Evolutionary conservation across 2,113 vertebrate genomes (phyloP).

Genomic region (Rhynchomys soricoides): DNA sequence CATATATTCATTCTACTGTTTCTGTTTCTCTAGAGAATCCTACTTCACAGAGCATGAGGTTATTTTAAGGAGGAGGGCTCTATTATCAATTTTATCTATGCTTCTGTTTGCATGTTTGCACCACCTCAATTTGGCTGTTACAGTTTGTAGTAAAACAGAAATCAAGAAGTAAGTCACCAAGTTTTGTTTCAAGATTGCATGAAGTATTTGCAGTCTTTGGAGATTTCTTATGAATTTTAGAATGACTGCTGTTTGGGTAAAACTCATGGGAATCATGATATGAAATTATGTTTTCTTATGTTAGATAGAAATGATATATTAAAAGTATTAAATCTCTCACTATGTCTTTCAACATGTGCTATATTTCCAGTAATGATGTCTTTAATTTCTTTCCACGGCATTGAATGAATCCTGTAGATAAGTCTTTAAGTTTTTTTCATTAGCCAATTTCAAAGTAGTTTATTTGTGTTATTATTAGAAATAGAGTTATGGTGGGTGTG

Average conservation of each 20-base stretch:
- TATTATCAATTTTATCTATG: not conserved
- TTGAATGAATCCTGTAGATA: not conserved
- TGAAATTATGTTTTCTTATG: not conserved
- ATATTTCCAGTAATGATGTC: not conserved
- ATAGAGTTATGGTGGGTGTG: not conserved
- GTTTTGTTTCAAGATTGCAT: not conserved
- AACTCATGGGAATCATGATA: not conserved
- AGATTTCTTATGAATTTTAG: not conserved
- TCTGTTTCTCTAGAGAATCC: not conserved
- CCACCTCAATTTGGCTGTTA: too few species aligned
- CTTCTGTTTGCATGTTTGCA: not conserved
- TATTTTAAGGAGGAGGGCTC: not conserved
- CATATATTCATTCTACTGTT: not conserved
- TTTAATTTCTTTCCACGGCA: not conserved
- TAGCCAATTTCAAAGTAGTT: not conserved
- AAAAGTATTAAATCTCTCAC: not conserved
- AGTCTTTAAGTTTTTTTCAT: not conserved
- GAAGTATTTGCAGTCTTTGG: not conserved
- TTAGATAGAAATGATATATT: not conserved
- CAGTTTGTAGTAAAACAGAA: not conserved
- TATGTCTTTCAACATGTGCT: not conserved
- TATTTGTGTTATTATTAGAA: not conserved
- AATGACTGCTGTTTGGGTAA: not conserved
- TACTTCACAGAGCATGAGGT: not conserved
- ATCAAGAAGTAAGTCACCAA: not conserved